These are phyloP conservation scores for Pavo muticus DNA, from an alignment of 2,113 vertebrate species.

Conservation along the genomic window DNA sequence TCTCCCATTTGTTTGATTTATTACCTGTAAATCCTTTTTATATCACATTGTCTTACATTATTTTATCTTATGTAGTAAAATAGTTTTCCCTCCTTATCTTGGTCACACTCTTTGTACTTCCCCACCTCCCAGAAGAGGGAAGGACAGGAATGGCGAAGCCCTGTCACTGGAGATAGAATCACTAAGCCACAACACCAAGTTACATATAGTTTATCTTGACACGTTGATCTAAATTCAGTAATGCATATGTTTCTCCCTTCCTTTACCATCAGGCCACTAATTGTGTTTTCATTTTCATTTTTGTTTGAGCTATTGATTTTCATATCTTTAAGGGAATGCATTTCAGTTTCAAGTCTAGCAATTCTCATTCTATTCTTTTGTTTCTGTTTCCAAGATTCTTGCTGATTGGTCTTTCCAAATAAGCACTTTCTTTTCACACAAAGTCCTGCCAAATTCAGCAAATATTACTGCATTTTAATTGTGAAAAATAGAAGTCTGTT, in stretches of 20 bases:
- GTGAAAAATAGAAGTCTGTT: constrained; percentile 33
- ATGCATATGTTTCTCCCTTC: not conserved
- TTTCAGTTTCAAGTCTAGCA: not conserved
- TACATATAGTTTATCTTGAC: not conserved
- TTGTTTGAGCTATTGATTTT: not conserved
- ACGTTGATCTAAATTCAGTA: not conserved
- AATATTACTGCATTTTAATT: not conserved
- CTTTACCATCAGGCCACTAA: not conserved
- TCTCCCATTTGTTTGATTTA: no score
- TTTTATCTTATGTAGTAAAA: no score
- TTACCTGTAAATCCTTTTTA: no score
- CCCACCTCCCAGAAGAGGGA: no score
- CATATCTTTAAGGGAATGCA: not conserved
- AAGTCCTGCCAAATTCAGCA: not conserved
- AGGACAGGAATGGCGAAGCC: no score
- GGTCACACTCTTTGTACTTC: no score
- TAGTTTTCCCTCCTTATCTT: no score
- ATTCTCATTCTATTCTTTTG: not conserved
- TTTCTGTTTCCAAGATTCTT: not conserved
- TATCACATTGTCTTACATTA: no score
- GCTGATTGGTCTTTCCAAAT: not conserved
- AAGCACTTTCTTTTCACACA: not conserved
- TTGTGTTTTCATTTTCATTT: not conserved
- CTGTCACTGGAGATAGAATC: no score
- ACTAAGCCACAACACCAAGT: not conserved